Base-by-base conservation (phyloP, 2,113 vertebrate genomes). In the Dipodomys spectabilis region DNA sequence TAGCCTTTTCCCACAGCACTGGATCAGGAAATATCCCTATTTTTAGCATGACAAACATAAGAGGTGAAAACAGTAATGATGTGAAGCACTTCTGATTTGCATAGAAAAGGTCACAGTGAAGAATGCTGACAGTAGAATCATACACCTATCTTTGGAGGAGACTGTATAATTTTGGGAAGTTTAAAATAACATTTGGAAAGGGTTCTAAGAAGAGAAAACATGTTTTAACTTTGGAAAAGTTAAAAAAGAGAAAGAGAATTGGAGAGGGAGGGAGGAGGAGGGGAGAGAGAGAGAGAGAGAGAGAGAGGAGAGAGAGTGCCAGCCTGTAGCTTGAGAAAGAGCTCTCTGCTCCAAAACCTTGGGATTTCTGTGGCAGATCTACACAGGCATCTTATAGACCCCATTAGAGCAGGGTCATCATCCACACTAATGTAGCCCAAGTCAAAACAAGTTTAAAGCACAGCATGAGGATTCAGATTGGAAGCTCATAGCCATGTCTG, bases 11-110 rank as follows among this genome's bases (percentile, higher is more conserved):
- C 64, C 73, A 92, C 20, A 90, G 19, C 16, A 25, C 64, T 78
- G 74, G 44, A 90, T 88, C 49, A 74, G 72, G 86, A 82, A 94
- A 81, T 85, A 68, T 27, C 57, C 27, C 62, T 94, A 57, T 95
- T 94, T 74, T 95, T 92, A 79, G 71, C 75, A 25, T 78, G 35
- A 78, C 82, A 45, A 16, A 57, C 53, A 65, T 9, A 77, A 82
- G 67, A 93, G 49, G 67, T 75, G 73, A n/a, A 88, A 90, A 44
- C 78, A 80, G 77, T 79, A 53, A 75, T 30, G 87, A 57, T 83
- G 44, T 85, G 80, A 86, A 77, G 62, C 23, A 25, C 23, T 62
- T 62, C 20, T 25, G 20, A 64, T 25, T 64, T 25, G 62, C 62
- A 25, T 64, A 64, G 62, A 25, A 64, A 64, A 64, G 62, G 62